Conservation (phyloP, 1,140 invertebrate genomes). For the Spodoptera litura region DNA sequence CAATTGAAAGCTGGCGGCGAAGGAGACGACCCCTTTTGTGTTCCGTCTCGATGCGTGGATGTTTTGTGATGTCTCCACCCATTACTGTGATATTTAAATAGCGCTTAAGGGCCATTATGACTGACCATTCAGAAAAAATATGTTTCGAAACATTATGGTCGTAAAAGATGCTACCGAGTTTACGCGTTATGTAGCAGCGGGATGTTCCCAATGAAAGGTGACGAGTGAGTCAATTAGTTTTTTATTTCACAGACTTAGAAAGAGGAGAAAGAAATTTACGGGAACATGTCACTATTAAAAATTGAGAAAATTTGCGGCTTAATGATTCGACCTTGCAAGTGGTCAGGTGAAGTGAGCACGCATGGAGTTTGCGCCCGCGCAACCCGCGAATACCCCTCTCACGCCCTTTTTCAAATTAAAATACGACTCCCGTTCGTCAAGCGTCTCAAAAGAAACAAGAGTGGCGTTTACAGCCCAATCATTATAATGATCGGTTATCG, state of each 20-base stretch:
- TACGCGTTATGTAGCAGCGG: slow-evolving; percentile 34
- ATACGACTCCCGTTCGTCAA: slow-evolving; percentile 80
- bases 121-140: slow-evolving; percentile 43
- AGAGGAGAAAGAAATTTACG: slow-evolving; percentile 5
- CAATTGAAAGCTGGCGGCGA: slow-evolving; percentile 55
- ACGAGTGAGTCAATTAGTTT: slow-evolving; percentile 14
- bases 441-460: slow-evolving; percentile 69
- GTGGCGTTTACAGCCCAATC: slow-evolving; percentile 77
- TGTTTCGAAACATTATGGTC: slow-evolving; percentile 26
- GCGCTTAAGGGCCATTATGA: slow-evolving; percentile 40
- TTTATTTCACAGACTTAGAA: slow-evolving; percentile 6
- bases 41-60: slow-evolving; percentile 43
- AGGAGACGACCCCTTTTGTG: slow-evolving; percentile 53
- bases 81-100: slow-evolving; percentile 47
- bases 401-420: slow-evolving; percentile 59
- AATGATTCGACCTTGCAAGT: slow-evolving; percentile 22
- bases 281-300: slow-evolving; percentile 20
- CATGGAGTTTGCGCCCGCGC: slow-evolving; percentile 44
- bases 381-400: slow-evolving; percentile 23
- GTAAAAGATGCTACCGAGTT: slow-evolving; percentile 33
- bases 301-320: slow-evolving; percentile 45
- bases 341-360: slow-evolving; percentile 45
- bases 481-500: slow-evolving; percentile 85
- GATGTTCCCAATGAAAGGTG: not conserved
- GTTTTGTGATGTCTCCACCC: slow-evolving; percentile 48